Base-by-base conservation (phyloP, 2,113 vertebrate genomes). In the Poeciliopsis occidentalis region DNA sequence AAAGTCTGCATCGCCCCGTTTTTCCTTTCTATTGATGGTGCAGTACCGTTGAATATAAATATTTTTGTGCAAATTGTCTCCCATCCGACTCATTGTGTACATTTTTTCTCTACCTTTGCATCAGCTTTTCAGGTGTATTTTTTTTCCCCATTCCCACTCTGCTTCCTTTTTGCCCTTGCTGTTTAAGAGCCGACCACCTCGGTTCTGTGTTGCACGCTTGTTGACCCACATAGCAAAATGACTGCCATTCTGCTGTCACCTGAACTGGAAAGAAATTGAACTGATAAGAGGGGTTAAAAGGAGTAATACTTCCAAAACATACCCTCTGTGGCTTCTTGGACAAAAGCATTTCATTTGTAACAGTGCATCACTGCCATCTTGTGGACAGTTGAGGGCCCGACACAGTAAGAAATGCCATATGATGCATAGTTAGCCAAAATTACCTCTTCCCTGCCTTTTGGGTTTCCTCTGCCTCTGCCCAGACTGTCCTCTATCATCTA, bases 301-400 rank as follows among this genome's bases (percentile, higher is more conserved):
- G 69, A 61, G 78, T 47, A 64, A 77, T 74, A 41, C 60, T 61
- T 26, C 71, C 68, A 78, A 26, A 67, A 37, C 1, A 15, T 39
- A 47, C 74, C 26, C 60, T 60, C 57, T 69, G 61, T 80, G 65
- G 60, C 29, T n/a, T 80, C 62, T 76, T 81, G 60, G 74, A 65
- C 51, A 66, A 57, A 66, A 44, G 34, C 1, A 84, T 92, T 90
- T 85, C 90, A 80, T 87, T 90, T 84, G 92, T 79, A 89, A 92
- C 89, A 3, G 61, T 34, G 27, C 73, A 87, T 44, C 76, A 69
- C 71, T 87, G 81, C 91, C 91, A 82, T 82, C 94, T 86, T 90
- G 89, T 94, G 93, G 92, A 71, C 69, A 70, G 39, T 39, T 4
- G 65, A 44, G 73, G 26, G 51, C 44, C 27, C 64, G 84, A 69